Percentiles rank a stretch among this genome's conserved stretches.
These are phyloP conservation scores for Aplysina aerophoba DNA, from an alignment of 37 sponge, comb jelly and placozoan genomes.

Conservation along the genomic window DNA sequence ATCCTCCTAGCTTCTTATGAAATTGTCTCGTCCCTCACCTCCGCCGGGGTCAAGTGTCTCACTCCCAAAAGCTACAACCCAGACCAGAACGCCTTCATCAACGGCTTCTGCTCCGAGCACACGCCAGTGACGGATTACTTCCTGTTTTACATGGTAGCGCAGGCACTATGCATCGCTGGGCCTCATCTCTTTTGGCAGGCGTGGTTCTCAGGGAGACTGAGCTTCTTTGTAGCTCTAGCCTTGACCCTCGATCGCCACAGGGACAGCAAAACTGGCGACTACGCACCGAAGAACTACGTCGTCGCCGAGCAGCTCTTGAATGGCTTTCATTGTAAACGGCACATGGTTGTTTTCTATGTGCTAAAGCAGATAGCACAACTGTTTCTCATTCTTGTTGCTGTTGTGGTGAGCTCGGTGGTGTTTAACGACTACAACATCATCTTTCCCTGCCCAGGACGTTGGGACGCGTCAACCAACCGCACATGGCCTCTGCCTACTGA, in stretches of 20 bases:
- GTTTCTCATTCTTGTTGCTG: not conserved
- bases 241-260: not conserved
- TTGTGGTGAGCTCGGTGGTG: not conserved
- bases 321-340: too few relatives aligned
- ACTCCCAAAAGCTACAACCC: too few relatives aligned
- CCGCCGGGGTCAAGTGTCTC: too few relatives aligned
- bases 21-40: not conserved
- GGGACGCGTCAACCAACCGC: too few relatives aligned
- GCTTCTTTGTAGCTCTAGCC: not conserved
- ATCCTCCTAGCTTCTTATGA: not conserved
- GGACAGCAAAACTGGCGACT: constrained; percentile 5
- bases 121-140: constrained; percentile 13
- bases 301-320: not conserved
- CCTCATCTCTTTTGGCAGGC: not conserved
- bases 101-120: constrained; percentile 1
- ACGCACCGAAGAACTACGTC: not conserved
- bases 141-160: not conserved
- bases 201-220: not conserved
- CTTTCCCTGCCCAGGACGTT: too few relatives aligned
- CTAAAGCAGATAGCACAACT: too few relatives aligned
- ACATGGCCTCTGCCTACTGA: not conserved
- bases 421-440: not conserved
- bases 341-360: too few relatives aligned
- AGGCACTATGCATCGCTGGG: not conserved
- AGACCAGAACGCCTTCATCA: constrained; percentile 1